Base-by-base conservation (phyloP, 2,797 vertebrate species). In the Sebastes umbrosus region DNA sequence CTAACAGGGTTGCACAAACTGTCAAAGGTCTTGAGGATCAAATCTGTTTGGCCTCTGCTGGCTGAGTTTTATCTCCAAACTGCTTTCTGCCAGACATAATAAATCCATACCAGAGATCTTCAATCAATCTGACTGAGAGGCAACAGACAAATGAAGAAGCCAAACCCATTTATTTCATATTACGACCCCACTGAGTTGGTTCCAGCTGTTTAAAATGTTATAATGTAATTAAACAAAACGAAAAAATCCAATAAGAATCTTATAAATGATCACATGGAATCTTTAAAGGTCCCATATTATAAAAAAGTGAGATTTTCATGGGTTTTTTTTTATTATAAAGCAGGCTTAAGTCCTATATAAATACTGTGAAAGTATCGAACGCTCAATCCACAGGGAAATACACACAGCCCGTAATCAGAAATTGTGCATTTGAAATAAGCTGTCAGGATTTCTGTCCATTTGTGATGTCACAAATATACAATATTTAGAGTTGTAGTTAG, bases 361-460 rank as follows among this genome's bases (percentile, higher is more conserved):
- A 46, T 46, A 46, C 39, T 46, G 39, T 46, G 39, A 18, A 46
- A 46, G 39, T 46, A 46, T 18, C 3, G 39, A 46, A 46, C 6
- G 14, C 14, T 46, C 39, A 46, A 46, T 18, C 39, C 39, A 46
- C 39, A 46, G 14, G 39, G 39, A 46, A 46, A 46, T 46, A 18
- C 14, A 46, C 39, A 46, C 39, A 46, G 14, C 39, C 39, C 10
- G 39, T 46, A 18, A 0, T 46, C 39, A 46, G 39, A 46, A 18
- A 46, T 0, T 46, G 0, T 0, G 39, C 39, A 46, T 46, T 46
- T 46, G 39, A 46, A 46, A 46, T 0, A 46, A 46, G 39, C 39
- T 46, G 14, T 46, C 39, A 46, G 39, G 14, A 46, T 46, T 16
- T 46, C 39, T 46, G 39, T 46, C 14, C 39, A 46, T 46, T 46